These are phyloP conservation scores for Glyphotaelius pellucidus DNA, from an alignment of 2,888 invertebrate species.

Conservation along the genomic window DNA sequence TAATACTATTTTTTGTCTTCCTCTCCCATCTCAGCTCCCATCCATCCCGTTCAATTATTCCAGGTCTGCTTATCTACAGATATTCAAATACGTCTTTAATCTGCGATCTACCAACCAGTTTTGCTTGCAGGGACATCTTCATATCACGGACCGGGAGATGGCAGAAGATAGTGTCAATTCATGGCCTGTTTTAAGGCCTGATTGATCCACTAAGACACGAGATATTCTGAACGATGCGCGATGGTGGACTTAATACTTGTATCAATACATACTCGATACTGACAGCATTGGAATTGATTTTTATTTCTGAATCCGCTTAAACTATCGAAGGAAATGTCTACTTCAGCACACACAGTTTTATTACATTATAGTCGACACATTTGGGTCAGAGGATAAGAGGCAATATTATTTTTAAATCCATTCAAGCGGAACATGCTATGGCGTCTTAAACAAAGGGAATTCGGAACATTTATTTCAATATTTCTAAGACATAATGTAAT, in stretches of 20 bases:
- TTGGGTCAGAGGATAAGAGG: no score
- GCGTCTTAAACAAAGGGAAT: no score
- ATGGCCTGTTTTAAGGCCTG: neutral
- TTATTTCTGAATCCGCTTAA: no score
- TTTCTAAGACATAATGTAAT: no score
- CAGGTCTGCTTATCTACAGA: neutral
- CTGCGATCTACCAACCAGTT: conserved; percentile 14
- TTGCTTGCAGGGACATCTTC: neutral
- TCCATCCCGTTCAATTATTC: conserved; percentile 1
- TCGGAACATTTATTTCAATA: no score
- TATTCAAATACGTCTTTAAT: conserved; percentile 16
- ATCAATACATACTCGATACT: neutral
- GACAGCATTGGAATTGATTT: neutral
- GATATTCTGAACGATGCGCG: neutral
- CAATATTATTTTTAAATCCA: no score
- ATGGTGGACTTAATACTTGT: neutral
- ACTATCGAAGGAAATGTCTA: no score
- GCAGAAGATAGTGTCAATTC: neutral
- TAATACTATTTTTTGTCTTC: neutral
- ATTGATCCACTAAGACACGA: neutral
- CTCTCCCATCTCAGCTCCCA: neutral
- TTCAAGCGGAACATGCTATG: no score
- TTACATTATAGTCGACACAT: no score
- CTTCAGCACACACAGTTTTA: no score
- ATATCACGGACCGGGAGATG: neutral